phyloP scores from a whole-genome alignment of 1,140 invertebrate species.

The Lasaia peninsularis region DNA sequence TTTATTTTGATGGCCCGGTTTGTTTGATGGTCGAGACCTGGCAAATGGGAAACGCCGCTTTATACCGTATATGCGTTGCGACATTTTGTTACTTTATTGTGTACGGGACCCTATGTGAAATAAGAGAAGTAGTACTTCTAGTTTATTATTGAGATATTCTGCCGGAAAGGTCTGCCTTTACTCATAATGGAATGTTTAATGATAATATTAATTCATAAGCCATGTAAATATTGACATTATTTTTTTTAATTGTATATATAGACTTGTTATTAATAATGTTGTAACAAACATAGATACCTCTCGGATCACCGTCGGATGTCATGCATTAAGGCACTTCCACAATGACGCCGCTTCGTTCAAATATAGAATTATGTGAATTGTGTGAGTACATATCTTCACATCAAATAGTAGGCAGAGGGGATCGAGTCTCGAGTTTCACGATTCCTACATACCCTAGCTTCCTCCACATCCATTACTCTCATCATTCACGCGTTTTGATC shows the following conservation, averaged over 20 bases:
- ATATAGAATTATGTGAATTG: no score
- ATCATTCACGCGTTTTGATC: no score
- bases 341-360: no score
- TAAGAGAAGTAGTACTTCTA: background rate
- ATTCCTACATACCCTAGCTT: no score
- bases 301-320: background rate
- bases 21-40: no score
- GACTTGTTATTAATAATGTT: background rate
- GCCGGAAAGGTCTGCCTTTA: conserved; percentile 4
- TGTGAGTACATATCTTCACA: no score
- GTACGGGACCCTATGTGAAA: background rate
- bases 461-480: no score
- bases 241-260: background rate
- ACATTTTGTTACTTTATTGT: background rate
- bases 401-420: no score
- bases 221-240: conserved; percentile 5
- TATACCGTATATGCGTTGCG: background rate
- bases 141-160: background rate
- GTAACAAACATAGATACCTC: background rate
- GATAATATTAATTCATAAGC: background rate
- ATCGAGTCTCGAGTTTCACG: no score
- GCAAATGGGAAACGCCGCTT: no score
- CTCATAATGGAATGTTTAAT: conserved; percentile 1
- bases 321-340: background rate
- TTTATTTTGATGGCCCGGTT: no score